Base-by-base conservation (phyloP, 1,140 invertebrate genomes). In the Trichogramma pretiosum region DNA sequence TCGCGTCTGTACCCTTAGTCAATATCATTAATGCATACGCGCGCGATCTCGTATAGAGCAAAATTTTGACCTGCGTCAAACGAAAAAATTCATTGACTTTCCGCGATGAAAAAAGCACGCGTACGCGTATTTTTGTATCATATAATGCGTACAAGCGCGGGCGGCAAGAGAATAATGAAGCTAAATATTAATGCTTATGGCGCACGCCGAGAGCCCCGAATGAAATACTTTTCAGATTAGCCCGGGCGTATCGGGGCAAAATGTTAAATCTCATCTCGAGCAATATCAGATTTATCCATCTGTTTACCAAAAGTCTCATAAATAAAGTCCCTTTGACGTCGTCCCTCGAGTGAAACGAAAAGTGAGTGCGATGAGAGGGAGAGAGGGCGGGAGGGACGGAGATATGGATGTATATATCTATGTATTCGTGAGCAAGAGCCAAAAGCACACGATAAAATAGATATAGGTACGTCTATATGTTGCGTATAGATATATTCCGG, bases 231-330 rank as follows among this genome's bases (percentile, higher is more conserved):
- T 46, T 55, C 48, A 22, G 54, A 61, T 57, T 51, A 55, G 53
- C 50, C 53, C 54, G 44, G 44, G 21, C 50, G 42, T 47, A 50
- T 55, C 56, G 47, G 46, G 44, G 24, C n/a, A 28, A 28, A 45
- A 45, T 13, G 28, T 39, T 34, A 30, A 34, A 45, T 50, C 36
- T 40, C 48, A 34, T 40, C 28, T 58, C 43, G 50, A n/a, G n/a
- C 38, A 56, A 64, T 70, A 70, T 70, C 69, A 70, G 64, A 67
- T 68, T 70, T 68, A 71, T 68, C 67, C 67, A 70, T 70, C 68
- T 71, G 67, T 70, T 70, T 71, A 62, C 67, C 64, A 58, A 71
- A 67, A 68, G 63, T 68, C 68, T 71, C 67, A 70, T 71, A 71
- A 71, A 71, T 71, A 68, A 71, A 66, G 61, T 67, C 58, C 63